Percentiles rank a stretch among this genome's conserved stretches.
phyloP scores from a whole-genome alignment of 2,797 vertebrate species.

The Premnoplex brunnescens region DNA sequence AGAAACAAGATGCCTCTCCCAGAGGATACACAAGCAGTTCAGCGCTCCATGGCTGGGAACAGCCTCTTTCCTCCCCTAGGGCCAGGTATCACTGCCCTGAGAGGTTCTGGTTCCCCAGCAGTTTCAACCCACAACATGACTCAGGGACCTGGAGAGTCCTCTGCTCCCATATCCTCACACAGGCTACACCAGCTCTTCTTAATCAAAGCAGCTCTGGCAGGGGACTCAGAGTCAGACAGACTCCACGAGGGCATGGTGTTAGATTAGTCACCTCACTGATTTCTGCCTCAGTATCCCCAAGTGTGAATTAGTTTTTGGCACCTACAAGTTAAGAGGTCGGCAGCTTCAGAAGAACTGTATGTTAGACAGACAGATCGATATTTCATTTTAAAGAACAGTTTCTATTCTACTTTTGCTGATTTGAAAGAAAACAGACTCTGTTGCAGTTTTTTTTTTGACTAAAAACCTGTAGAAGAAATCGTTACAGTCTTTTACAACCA shows the following conservation, averaged over 20 bases:
- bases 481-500: constrained; percentile 55
- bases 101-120: background rate
- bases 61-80: background rate
- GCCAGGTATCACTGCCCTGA: background rate
- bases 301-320: constrained; percentile 29
- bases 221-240: background rate
- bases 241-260: background rate
- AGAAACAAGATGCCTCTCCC: rapidly evolving
- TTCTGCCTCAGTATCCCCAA: constrained; percentile 26
- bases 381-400: constrained; percentile 25
- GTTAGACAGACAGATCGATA: constrained; percentile 13
- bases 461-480: constrained; percentile 56
- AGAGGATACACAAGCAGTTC: background rate
- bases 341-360: background rate
- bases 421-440: constrained; percentile 53
- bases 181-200: background rate
- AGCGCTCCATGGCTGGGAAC: background rate
- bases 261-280: background rate
- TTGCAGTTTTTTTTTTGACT: constrained; percentile 44
- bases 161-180: background rate
- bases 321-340: background rate
- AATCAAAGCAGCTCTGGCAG: background rate
- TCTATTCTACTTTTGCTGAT: constrained; percentile 1
- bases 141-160: background rate
- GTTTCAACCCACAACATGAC: background rate